Conservation (phyloP, 2,113 vertebrate genomes). For the Lota lota region DNA sequence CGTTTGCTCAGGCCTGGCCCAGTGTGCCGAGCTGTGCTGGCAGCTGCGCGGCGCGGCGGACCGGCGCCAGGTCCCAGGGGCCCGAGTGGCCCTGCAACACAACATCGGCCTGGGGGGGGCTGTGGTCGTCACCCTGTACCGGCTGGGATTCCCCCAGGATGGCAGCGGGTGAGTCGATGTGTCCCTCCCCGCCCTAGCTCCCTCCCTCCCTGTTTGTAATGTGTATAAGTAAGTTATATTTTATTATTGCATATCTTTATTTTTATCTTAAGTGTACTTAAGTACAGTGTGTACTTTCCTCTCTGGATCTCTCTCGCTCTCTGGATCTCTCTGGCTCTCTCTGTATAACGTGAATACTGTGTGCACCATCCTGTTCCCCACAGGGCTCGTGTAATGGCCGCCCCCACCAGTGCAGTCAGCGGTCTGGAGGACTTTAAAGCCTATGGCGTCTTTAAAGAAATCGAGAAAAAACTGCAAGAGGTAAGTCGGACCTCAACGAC, state of each 20-base stretch:
- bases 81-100: slow-evolving; percentile 89
- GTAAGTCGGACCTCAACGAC: slow-evolving; percentile 54
- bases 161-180: not conserved
- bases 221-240: too few species aligned
- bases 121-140: slow-evolving; percentile 83
- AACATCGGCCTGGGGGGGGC: slow-evolving; percentile 93
- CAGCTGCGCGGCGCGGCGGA: slow-evolving; percentile 89
- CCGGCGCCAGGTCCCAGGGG: slow-evolving; percentile 82
- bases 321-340: too few species aligned
- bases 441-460: slow-evolving; percentile 85
- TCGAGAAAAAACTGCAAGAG: slow-evolving; percentile 87
- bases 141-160: slow-evolving; percentile 83
- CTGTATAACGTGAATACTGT: too few species aligned
- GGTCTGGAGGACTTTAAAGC: slow-evolving; percentile 82
- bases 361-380: not conserved
- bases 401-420: slow-evolving; percentile 69
- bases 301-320: too few species aligned
- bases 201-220: too few species aligned
- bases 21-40: slow-evolving; percentile 96
- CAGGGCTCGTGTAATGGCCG: slow-evolving; percentile 68
- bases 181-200: too few species aligned
- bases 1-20: slow-evolving; percentile 83
- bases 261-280: too few species aligned
- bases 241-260: too few species aligned
- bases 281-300: too few species aligned